phyloP scores from a whole-genome alignment of 2,113 vertebrate genomes.

The Sardina pilchardus region DNA sequence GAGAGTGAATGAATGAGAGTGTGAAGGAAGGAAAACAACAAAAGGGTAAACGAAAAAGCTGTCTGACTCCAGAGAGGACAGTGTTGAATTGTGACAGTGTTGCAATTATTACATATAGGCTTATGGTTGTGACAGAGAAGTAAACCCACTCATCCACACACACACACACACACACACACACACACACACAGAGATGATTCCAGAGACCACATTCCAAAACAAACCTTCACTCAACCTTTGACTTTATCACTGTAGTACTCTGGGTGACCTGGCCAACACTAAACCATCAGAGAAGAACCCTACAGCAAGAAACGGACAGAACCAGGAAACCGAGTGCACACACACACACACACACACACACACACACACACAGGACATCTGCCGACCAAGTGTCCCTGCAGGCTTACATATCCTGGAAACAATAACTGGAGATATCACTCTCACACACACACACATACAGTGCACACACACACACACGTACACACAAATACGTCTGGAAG shows the following conservation, averaged over 20 bases:
- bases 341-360: background rate
- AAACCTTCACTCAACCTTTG: background rate
- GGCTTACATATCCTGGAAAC: background rate
- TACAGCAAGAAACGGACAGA: too few relatives aligned
- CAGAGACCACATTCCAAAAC: background rate
- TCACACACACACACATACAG: background rate
- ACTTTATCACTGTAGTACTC: background rate
- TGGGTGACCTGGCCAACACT: background rate
- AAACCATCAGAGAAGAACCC: background rate
- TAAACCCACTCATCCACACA: background rate
- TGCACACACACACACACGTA: background rate
- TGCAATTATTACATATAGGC: too few relatives aligned
- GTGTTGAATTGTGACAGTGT: too few relatives aligned
- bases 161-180: slow-evolving; percentile 4
- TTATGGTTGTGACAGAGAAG: background rate
- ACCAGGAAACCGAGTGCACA: background rate
- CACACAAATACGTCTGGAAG: background rate
- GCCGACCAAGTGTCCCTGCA: background rate
- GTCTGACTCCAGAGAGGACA: too few relatives aligned
- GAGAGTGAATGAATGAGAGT: too few relatives aligned
- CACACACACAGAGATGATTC: background rate
- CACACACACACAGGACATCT: background rate
- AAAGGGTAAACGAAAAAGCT: too few relatives aligned
- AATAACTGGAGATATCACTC: background rate
- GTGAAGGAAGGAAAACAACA: too few relatives aligned